These are phyloP conservation scores for Vandiemenella viatica DNA, from an alignment of 2,888 invertebrate species.

Conservation along the genomic window DNA sequence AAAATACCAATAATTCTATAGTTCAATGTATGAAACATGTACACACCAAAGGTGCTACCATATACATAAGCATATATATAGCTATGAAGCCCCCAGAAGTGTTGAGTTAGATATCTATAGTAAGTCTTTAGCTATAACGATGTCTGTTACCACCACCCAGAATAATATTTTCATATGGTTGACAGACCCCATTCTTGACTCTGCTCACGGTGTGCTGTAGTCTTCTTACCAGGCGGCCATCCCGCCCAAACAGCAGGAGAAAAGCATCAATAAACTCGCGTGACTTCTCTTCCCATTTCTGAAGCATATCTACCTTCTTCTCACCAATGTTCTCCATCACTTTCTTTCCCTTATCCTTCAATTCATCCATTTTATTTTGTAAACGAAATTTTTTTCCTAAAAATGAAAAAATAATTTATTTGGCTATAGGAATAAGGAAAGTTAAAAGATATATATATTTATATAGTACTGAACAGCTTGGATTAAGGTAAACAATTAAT, in stretches of 20 bases:
- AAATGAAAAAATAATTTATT: conserved; percentile 14
- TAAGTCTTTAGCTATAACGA: no score
- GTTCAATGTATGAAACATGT: no score
- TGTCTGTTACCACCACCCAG: background rate
- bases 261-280: conserved; percentile 92
- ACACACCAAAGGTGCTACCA: no score
- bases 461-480: no score
- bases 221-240: conserved; percentile 46
- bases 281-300: conserved; percentile 96
- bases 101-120: no score
- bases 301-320: conserved; percentile 75
- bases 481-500: no score
- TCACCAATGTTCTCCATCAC: conserved; percentile 77
- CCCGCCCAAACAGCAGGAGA: conserved; percentile 77
- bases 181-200: background rate
- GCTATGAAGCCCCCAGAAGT: no score
- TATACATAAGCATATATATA: no score
- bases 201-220: background rate
- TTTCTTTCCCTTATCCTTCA: conserved; percentile 81
- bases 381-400: conserved; percentile 86
- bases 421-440: no score
- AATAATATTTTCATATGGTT: background rate
- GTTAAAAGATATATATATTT: no score
- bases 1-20: no score
- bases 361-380: conserved; percentile 89